Evolutionary conservation across 2,888 invertebrate genomes (phyloP).

Genomic region (Xylota segnis): DNA sequence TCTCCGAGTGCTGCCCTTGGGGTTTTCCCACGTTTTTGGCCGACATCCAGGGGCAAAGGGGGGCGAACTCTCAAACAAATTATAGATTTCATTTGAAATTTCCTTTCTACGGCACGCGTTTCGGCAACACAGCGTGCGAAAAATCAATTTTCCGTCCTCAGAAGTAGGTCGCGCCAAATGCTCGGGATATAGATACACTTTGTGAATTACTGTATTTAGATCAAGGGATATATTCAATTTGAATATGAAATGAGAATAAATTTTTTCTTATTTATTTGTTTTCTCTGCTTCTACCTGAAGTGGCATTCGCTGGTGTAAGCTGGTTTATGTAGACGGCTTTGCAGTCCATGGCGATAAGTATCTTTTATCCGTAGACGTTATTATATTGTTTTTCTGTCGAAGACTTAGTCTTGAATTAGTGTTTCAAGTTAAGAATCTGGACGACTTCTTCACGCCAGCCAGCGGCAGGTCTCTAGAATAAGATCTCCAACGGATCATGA

Average conservation of each 20-base stretch:
- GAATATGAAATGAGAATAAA: neutral
- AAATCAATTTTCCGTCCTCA: conserved; percentile 17
- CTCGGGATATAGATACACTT: neutral
- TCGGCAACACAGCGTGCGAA: conserved; percentile 24
- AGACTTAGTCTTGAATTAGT: too few relatives aligned
- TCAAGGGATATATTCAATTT: neutral
- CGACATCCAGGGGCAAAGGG: neutral
- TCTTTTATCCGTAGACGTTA: too few relatives aligned
- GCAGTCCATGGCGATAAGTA: too few relatives aligned
- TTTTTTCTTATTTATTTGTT: neutral
- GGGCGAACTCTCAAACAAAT: conserved; percentile 14
- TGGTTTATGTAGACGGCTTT: neutral
- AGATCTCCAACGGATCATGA: too few relatives aligned
- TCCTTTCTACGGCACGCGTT: conserved; percentile 5
- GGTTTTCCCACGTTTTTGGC: neutral
- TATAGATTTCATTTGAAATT: conserved; percentile 25
- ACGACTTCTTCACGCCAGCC: too few relatives aligned
- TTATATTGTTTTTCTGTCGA: too few relatives aligned
- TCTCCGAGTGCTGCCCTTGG: conserved; percentile 8
- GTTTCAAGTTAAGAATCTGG: too few relatives aligned
- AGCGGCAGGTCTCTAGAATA: too few relatives aligned
- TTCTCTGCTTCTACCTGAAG: neutral
- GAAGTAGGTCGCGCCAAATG: conserved; percentile 1
- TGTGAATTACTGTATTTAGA: conserved; percentile 2
- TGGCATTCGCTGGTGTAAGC: too few relatives aligned